A percentile compares a stretch with the other conserved stretches of the same genome.
Conservation (phyloP, 2,113 vertebrate species). For the Tachysurus vachellii region DNA sequence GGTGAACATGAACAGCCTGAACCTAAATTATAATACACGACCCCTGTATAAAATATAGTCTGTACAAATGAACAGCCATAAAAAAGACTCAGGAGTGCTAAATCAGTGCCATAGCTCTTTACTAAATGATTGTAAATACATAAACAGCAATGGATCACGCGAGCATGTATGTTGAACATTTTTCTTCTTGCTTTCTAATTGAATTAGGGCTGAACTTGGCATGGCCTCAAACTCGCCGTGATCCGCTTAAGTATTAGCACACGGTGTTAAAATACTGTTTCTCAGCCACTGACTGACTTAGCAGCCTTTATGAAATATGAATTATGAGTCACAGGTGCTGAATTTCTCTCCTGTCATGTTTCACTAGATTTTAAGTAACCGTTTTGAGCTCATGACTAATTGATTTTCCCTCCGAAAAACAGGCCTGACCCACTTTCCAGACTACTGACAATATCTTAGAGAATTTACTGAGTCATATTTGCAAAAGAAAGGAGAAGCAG, state of each 20-base stretch:
- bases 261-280: conserved; percentile 23
- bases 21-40: conserved; percentile 3
- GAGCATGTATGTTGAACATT: neutral
- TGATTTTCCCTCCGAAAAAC: conserved; percentile 43
- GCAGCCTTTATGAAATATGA: conserved; percentile 41
- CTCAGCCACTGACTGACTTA: conserved; percentile 6
- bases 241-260: neutral
- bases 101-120: conserved; percentile 31
- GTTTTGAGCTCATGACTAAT: conserved; percentile 42
- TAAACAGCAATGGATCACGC: conserved; percentile 33
- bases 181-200: neutral
- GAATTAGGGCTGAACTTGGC: conserved; percentile 4
- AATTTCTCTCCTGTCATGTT: conserved; percentile 19
- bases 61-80: conserved; percentile 13
- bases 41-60: conserved; percentile 12
- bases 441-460: conserved; percentile 28
- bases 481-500: conserved; percentile 29
- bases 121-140: conserved; percentile 38
- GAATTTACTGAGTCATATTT: conserved; percentile 33
- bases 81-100: conserved; percentile 15
- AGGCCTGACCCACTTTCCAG: conserved; percentile 35
- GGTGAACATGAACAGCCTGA: conserved; percentile 23
- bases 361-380: conserved; percentile 43
- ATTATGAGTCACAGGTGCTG: conserved; percentile 45
- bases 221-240: neutral